Conservation (phyloP, 2,888 invertebrate genomes). For the Lucinisca nassula region DNA sequence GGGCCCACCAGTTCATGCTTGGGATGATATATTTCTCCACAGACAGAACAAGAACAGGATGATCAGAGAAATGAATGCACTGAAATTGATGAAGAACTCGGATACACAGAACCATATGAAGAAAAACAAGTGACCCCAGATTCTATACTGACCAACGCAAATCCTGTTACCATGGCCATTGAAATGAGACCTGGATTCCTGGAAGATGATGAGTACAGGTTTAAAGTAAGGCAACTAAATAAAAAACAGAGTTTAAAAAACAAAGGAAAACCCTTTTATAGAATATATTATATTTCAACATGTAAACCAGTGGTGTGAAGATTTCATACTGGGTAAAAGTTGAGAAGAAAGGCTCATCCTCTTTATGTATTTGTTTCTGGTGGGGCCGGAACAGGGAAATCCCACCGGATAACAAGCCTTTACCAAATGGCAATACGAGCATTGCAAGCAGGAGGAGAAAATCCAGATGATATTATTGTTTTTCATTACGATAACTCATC, state of each 20-base stretch:
- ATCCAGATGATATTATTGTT: too few relatives aligned
- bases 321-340: conserved; percentile 50
- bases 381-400: conserved; percentile 69
- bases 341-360: conserved; percentile 34
- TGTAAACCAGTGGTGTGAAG: conserved; percentile 47
- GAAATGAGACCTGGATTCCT: background rate
- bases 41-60: conserved; percentile 12
- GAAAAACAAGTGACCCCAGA: background rate
- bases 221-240: conserved; percentile 19
- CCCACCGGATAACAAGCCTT: conserved; percentile 55
- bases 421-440: conserved; percentile 58
- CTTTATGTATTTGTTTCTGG: conserved; percentile 67
- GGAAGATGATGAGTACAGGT: background rate
- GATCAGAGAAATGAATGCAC: conserved; percentile 39
- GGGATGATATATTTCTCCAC: conserved; percentile 38
- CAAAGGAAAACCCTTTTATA: too few relatives aligned
- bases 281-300: conserved; percentile 11
- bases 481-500: too few relatives aligned
- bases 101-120: conserved; percentile 25
- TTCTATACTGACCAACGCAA: background rate
- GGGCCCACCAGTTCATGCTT: conserved; percentile 40
- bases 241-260: conserved; percentile 29
- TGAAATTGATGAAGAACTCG: conserved; percentile 15
- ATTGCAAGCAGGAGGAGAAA: too few relatives aligned
- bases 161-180: background rate